These are phyloP conservation scores for Octodon degus DNA, from an alignment of 2,113 vertebrate species.

Conservation along the genomic window DNA sequence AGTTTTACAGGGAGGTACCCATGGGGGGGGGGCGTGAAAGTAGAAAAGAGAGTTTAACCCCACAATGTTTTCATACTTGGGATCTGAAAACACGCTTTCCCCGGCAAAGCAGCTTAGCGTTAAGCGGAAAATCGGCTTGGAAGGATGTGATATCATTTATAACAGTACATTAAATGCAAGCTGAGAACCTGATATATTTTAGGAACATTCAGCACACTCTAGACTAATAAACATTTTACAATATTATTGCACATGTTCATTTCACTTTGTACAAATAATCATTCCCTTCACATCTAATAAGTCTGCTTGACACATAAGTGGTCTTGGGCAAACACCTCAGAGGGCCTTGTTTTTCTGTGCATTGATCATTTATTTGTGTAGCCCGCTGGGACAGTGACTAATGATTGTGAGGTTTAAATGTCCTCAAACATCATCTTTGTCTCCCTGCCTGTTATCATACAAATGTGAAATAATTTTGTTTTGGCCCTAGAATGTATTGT, in stretches of 20 bases:
- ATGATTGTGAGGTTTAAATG: slow-evolving; percentile 83
- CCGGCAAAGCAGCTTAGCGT: slow-evolving; percentile 86
- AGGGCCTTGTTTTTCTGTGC: slow-evolving; percentile 88
- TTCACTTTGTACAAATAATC: slow-evolving; percentile 93
- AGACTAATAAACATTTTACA: slow-evolving; percentile 94
- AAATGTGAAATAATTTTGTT: slow-evolving; percentile 83
- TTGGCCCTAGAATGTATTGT: slow-evolving; percentile 75
- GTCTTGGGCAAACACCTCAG: slow-evolving; percentile 90
- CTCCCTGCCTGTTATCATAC: slow-evolving; percentile 82
- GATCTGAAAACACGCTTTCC: slow-evolving; percentile 87
- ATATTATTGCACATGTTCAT: slow-evolving; percentile 93
- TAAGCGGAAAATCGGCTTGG: slow-evolving; percentile 90
- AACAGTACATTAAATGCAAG: slow-evolving; percentile 93
- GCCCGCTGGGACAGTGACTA: slow-evolving; percentile 87
- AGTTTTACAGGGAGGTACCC: slow-evolving; percentile 79
- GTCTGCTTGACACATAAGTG: slow-evolving; percentile 92
- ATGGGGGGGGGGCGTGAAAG: not conserved
- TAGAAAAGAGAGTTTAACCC: slow-evolving; percentile 62
- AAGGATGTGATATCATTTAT: slow-evolving; percentile 93
- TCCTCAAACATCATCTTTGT: slow-evolving; percentile 84
- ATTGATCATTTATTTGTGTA: slow-evolving; percentile 89
- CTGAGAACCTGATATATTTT: slow-evolving; percentile 93
- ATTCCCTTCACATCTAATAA: slow-evolving; percentile 93
- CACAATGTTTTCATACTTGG: slow-evolving; percentile 85
- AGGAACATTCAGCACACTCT: slow-evolving; percentile 93